phyloP scores from a whole-genome alignment of 2,113 vertebrate species.

The Hippolais icterina region DNA sequence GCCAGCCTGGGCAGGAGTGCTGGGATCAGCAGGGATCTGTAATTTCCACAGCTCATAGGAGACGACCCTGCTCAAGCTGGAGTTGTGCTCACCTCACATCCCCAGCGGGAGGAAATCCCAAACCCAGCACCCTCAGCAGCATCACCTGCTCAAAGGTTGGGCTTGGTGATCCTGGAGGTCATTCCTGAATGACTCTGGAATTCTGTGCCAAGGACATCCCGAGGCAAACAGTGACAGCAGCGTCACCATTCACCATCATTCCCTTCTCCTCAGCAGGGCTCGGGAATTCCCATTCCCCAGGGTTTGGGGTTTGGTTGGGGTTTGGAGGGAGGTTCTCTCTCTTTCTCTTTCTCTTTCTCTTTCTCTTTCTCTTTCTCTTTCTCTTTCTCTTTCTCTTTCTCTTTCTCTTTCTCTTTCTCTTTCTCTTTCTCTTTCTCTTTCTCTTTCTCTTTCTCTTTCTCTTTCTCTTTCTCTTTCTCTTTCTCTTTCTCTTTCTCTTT shows the following conservation, averaged over 20 bases:
- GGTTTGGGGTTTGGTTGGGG: too few species aligned
- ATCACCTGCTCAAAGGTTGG: rapidly evolving
- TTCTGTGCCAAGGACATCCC: background rate
- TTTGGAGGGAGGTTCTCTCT: too few species aligned
- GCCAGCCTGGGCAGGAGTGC: background rate
- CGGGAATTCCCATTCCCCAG: rapidly evolving
- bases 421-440: too few species aligned
- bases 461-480: too few species aligned
- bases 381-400: too few species aligned
- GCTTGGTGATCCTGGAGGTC: too few species aligned
- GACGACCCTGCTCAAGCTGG: rapidly evolving
- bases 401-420: too few species aligned
- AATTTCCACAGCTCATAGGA: rapidly evolving
- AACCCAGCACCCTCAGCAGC: background rate
- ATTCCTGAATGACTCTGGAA: rapidly evolving
- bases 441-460: too few species aligned
- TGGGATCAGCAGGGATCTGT: background rate
- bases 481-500: too few species aligned
- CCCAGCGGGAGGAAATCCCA: background rate
- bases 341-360: background rate
- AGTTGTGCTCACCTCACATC: rapidly evolving
- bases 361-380: too few species aligned
- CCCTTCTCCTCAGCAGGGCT: background rate
- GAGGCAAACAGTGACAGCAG: background rate
- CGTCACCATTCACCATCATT: rapidly evolving